Evolutionary conservation across 1,140 invertebrate species (phyloP).

Genomic region (Trichogramma pretiosum): DNA sequence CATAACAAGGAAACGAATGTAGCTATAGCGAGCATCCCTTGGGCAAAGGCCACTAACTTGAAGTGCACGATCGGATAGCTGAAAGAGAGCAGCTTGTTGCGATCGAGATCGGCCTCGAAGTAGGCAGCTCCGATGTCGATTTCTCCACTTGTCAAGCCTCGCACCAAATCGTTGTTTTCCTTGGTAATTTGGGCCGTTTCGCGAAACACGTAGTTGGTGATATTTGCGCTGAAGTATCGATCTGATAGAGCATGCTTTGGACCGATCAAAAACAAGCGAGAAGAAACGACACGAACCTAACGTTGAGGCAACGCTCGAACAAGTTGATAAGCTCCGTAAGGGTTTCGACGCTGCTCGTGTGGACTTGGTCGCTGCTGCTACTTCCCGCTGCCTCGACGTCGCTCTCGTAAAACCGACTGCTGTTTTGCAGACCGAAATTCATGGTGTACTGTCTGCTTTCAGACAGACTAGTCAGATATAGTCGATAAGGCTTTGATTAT

Average conservation of each 20-base stretch:
- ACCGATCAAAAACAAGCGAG: too few species aligned
- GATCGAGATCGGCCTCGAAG: conserved; percentile 46
- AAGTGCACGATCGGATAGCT: conserved; percentile 52
- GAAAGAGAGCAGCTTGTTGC: conserved; percentile 49
- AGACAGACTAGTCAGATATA: too few species aligned
- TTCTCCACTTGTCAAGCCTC: conserved; percentile 46
- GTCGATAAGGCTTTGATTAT: too few species aligned
- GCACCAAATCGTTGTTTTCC: conserved; percentile 52
- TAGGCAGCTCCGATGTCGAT: conserved; percentile 53
- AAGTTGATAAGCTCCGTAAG: conserved; percentile 37
- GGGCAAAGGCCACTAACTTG: conserved; percentile 49
- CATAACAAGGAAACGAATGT: too few species aligned
- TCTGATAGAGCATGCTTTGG: too few species aligned
- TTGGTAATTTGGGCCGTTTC: conserved; percentile 42
- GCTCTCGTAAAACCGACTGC: conserved; percentile 19
- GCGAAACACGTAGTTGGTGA: not conserved
- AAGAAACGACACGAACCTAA: conserved; percentile 24
- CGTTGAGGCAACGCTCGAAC: conserved; percentile 34
- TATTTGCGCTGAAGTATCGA: conserved; percentile 8
- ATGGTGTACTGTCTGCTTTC: conserved; percentile 6
- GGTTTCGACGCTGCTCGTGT: conserved; percentile 31
- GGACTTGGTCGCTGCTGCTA: conserved; percentile 22
- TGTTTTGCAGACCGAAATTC: conserved; percentile 36
- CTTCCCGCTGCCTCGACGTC: conserved; percentile 27
- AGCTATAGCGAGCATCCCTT: too few species aligned